These are phyloP conservation scores for Plebejus anna DNA, from an alignment of 2,888 invertebrate species.

Conservation along the genomic window DNA sequence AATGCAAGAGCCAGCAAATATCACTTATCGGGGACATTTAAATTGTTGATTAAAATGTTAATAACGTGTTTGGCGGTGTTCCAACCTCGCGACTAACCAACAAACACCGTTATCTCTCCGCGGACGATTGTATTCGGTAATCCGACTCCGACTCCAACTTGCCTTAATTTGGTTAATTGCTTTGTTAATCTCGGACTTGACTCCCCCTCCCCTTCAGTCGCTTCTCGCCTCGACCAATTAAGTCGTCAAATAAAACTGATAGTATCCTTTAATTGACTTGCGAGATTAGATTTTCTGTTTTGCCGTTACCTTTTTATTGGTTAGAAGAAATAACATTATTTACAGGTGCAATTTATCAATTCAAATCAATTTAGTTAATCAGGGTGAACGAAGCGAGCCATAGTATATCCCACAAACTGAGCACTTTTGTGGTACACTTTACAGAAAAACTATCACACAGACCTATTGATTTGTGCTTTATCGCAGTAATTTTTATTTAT, in stretches of 20 bases:
- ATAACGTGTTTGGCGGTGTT: background rate
- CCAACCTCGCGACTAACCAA: background rate
- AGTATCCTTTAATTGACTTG: conserved; percentile 1
- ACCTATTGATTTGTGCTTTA: no score
- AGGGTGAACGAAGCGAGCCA: no score
- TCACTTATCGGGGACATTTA: background rate
- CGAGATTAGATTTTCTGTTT: background rate
- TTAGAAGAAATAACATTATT: background rate
- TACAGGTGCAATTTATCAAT: no score
- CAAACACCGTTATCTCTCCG: conserved; percentile 32
- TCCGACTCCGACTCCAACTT: conserved; percentile 32
- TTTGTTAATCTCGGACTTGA: conserved; percentile 37
- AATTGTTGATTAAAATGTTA: conserved; percentile 13
- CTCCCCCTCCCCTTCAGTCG: background rate
- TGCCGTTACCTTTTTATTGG: background rate
- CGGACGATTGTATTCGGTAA: conserved; percentile 38
- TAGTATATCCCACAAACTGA: no score
- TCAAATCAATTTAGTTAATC: no score
- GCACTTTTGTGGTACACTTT: no score
- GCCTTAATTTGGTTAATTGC: conserved; percentile 38
- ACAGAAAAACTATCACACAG: no score
- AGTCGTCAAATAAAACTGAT: conserved; percentile 13
- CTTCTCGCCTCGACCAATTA: background rate
- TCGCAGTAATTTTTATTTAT: no score
- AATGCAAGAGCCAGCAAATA: background rate